Evolutionary conservation across 2,888 invertebrate genomes (phyloP), one percentile per base, ranked within the genome.

Genomic region (Branchipolynoe longqiensis): DNA sequence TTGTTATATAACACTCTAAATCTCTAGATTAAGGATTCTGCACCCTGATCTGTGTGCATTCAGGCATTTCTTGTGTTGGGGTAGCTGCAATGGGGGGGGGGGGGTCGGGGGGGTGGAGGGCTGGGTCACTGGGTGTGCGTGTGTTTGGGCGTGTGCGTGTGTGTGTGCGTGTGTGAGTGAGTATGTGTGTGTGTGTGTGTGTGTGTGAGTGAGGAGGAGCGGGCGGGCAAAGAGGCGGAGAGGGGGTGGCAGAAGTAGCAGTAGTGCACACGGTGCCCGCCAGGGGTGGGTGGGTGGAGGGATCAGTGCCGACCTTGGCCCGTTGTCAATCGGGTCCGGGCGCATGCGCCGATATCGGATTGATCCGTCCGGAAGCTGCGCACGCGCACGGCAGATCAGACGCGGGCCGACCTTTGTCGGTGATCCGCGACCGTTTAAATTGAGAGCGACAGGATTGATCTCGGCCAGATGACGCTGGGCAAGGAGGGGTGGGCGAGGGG

Each of bases 401-500:
- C 78, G 41, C 18, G 14, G 25, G 28, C 14, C 78, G 54, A 78
- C 78, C 78, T 78, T 78, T 78, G 78, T 78, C 78, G 25, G 25
- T 78, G 48, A 78, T 41, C 78, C 78, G 48, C 41, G 48, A 78
- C 54, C 48, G 41, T 78, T 78, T 78, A 78, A 78, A 78, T 78
- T 41, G 78, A 33, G 78, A 78, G 41, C 41, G 78, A 78, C 78
- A 48, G 54, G 78, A 78, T 78, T 78, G 78, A 78, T 78, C 78
- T 48, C 28, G 22, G 18, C 8, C 73, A 73, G 73, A 73, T 73
- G 73, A 73, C 38, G 73, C 22, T 3, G 18, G 31, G 25, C 18
- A 28, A 4, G 14, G 1, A 31, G 78, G 48, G 48, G 41, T 12
- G 6, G 28, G 31, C n/a, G 48, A 33, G 48, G 28, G 8, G 14